Evolutionary conservation across 2,113 vertebrate species (phyloP).

Genomic region (Picathartes gymnocephalus): DNA sequence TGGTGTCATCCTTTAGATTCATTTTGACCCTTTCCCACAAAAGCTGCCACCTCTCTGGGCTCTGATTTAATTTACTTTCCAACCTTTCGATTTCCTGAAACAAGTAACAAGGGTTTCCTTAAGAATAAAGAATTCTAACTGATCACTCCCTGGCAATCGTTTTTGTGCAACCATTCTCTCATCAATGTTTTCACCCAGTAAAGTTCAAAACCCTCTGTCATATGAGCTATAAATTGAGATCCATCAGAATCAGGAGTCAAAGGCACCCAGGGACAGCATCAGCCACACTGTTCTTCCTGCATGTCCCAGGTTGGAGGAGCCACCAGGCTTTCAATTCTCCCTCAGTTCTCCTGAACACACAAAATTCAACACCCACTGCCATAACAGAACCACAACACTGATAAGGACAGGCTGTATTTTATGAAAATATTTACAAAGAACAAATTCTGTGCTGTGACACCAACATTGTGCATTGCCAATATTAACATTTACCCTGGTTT

Average conservation of each 20-base stretch:
- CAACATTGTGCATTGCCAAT: slow-evolving; percentile 1
- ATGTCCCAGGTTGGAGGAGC: background rate
- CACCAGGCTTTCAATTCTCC: background rate
- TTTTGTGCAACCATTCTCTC: background rate
- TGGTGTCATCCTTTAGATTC: slow-evolving; percentile 87
- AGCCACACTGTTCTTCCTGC: background rate
- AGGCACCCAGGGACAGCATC: background rate
- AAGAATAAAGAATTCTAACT: background rate
- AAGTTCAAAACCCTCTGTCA: background rate
- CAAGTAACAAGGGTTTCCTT: slow-evolving; percentile 8
- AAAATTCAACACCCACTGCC: background rate
- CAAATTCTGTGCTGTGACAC: background rate
- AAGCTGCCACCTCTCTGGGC: slow-evolving; percentile 88
- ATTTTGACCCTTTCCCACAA: slow-evolving; percentile 85
- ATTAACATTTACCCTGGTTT: slow-evolving; percentile 23
- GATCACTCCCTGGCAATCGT: background rate
- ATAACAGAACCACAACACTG: background rate
- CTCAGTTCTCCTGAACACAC: background rate
- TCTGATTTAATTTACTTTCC: slow-evolving; percentile 87
- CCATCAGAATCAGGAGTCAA: background rate
- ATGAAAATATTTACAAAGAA: slow-evolving; percentile 38
- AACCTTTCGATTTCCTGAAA: slow-evolving; percentile 92
- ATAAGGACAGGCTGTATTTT: slow-evolving; percentile 15
- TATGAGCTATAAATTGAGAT: background rate
- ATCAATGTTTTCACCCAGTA: background rate